Base-by-base conservation (phyloP, 2,888 invertebrate species). In the Leptopilina syphax region DNA sequence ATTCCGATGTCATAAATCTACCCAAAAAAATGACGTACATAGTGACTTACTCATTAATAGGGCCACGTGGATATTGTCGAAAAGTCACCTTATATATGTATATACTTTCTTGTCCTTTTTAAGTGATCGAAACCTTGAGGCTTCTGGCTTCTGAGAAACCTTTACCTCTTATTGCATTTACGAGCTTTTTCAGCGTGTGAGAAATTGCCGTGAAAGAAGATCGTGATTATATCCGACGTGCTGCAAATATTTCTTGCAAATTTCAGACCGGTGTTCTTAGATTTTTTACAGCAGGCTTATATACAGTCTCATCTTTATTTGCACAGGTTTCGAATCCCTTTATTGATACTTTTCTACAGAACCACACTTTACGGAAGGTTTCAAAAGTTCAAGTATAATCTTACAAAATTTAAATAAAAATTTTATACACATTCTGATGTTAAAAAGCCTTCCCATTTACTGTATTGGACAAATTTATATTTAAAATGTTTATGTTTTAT, bases 1-100 rank as follows among this genome's bases (percentile, higher is more conserved):
- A 78, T 76, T 80, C 68, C 76, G 44, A 57, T 76, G 73, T 84
- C 80, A 83, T 84, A 83, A 84, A 84, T 84, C 83, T 80, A 80
- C 70, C 44, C 12, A 47, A 77, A 77, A 68, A 44, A 77, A 77
- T 66, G 78, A 12, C 34, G n/a, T 13, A 34, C 65, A 76, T 76
- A 65, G 70, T 70, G 57, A 70, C 60, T 24, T 57, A 77, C 78
- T 84, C 81, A 82, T 82, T 84, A 83, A 84, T 84, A 82, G 79
- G 84, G 81, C 82, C 84, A 81, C 83, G 79, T 79, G 77, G 65
- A 68, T 63, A 79, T 77, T 77, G 76, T 77, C 50, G 27, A 67
- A 65, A 70, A 80, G 77, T 70, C 77, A 67, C 68, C 77, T 77
- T 70, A 27, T 2, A 24, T 18, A 54, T 50, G 54, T 27, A 54